Percentiles rank a stretch among this genome's conserved stretches.
These are phyloP conservation scores for Prunella fulvescens DNA, from an alignment of 2,113 vertebrate genomes.

Conservation along the genomic window DNA sequence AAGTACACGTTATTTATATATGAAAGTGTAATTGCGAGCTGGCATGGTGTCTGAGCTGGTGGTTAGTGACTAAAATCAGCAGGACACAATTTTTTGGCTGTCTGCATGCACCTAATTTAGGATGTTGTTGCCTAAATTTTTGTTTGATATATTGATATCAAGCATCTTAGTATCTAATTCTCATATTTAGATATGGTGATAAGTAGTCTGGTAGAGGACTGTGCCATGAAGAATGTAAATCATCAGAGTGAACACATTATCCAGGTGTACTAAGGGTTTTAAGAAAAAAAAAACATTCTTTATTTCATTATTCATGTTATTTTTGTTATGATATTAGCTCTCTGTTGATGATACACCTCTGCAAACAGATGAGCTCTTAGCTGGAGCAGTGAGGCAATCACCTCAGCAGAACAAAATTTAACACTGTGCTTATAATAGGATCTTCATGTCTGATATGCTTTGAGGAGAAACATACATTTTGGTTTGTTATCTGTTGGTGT, in stretches of 20 bases:
- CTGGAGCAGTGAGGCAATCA: not conserved
- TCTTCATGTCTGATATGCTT: not conserved
- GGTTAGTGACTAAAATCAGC: not conserved
- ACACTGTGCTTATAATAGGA: not conserved
- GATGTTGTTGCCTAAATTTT: not conserved
- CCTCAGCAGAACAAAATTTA: not conserved
- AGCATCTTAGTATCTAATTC: not conserved
- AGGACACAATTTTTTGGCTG: not conserved
- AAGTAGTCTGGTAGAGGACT: not conserved
- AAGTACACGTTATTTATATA: not conserved
- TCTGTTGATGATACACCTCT: not conserved
- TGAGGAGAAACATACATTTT: not conserved
- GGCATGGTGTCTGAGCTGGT: not conserved
- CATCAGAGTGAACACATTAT: accelerated
- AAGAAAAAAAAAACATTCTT: not conserved
- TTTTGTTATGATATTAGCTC: not conserved
- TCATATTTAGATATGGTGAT: not conserved
- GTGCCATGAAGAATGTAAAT: not conserved
- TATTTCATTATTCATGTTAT: not conserved
- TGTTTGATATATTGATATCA: not conserved
- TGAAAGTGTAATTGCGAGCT: not conserved
- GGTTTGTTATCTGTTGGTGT: not conserved
- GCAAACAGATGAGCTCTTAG: not conserved
- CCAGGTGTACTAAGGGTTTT: not conserved
- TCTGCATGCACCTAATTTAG: not conserved